A percentile compares a stretch with the other conserved stretches of the same genome.
Conservation (phyloP, 2,113 vertebrate species). For the Vanacampus margaritifer region DNA sequence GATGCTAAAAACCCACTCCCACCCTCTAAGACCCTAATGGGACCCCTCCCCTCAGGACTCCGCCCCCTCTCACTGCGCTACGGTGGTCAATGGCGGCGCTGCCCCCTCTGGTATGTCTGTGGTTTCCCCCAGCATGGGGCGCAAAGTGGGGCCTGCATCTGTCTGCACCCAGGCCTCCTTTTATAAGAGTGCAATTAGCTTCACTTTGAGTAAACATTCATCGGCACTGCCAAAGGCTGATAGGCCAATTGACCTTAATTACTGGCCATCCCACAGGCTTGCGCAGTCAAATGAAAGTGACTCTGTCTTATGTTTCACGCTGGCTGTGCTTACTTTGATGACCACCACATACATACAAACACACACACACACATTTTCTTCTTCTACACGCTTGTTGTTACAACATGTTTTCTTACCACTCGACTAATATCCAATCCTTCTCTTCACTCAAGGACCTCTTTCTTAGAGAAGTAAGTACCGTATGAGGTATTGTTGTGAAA, state of each 20-base stretch:
- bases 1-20: conserved; percentile 58
- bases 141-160: conserved; percentile 39
- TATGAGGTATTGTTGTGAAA: conserved; percentile 15
- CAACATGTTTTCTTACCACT: conserved; percentile 38
- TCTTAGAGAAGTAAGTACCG: conserved; percentile 57
- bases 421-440: conserved; percentile 35
- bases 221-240: conserved; percentile 65
- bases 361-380: conserved; percentile 18
- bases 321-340: conserved; percentile 26
- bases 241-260: conserved; percentile 72
- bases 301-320: conserved; percentile 52
- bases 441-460: conserved; percentile 49
- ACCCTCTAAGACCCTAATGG: conserved; percentile 43
- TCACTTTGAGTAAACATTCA: conserved; percentile 70
- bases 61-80: conserved; percentile 14
- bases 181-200: conserved; percentile 68
- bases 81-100: conserved; percentile 49
- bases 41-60: conserved; percentile 31
- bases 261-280: conserved; percentile 54
- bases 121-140: conserved; percentile 65
- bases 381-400: conserved; percentile 28
- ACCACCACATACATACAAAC: conserved; percentile 43
- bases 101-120: conserved; percentile 65
- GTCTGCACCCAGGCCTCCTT: conserved; percentile 58
- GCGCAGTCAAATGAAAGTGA: conserved; percentile 62